Evolutionary conservation across 2,797 vertebrate genomes (phyloP), one percentile per base, ranked within the genome.

Genomic region (Thripadectes ignobilis): DNA sequence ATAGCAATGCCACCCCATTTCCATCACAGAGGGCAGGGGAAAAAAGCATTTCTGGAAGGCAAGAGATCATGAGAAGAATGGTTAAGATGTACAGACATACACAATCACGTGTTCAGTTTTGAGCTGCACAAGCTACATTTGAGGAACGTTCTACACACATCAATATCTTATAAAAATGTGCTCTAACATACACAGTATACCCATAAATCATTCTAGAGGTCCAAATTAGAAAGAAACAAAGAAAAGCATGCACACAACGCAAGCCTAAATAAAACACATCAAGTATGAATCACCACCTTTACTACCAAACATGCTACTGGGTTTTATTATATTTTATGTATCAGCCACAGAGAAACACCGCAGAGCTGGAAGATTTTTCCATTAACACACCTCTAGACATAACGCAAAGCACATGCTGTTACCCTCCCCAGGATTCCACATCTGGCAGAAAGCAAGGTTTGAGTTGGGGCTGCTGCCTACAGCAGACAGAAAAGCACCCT

Each of bases 321-420:
- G 34, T 29, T 84, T 46, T 26, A 65, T 26, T 41, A 6, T 18
- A 39, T 77, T 93, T 88, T 29, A 58, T 30, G 0, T 12, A 92
- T 55, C 29, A 14, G 52, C 58, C 78, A 83, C 82, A 63, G 32
- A 92, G 77, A 59, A 95, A 85, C 67, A 65, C n/a, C 59, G 59
- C 32, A 48, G 21, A 95, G 92, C 73, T 75, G 36, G 38, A 95
- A 97, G 97, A 97, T 96, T 98, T 97, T 98, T 97, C 98, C 97
- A 96, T 91, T 97, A 97, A 98, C 43, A 97, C 97, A 98, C 96
- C 98, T 98, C 98, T 94, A 77, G 92, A 95, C 93, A 96, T 98
- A 98, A 99, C 95, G 94, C 96, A 98, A 99, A 98, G 98, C 98
- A 99, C 97, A 98, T 98, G 98, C 97, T 98, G 55, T 97, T 97